Evolutionary conservation across 2,113 vertebrate genomes (phyloP).

Genomic region (Furnarius figulus): DNA sequence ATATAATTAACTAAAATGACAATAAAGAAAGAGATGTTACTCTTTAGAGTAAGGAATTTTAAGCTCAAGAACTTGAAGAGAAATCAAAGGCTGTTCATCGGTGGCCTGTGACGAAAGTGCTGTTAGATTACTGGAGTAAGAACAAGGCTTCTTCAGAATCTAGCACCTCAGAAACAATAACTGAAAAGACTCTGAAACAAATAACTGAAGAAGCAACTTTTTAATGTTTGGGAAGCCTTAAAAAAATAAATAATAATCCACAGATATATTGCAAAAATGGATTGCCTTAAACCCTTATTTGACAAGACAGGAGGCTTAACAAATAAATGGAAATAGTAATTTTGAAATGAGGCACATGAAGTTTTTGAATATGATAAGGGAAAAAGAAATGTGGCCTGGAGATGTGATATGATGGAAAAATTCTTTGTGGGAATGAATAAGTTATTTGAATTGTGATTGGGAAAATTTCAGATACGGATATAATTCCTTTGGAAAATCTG

Average conservation of each 20-base stretch:
- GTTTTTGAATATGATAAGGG: not conserved
- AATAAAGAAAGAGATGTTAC: not conserved
- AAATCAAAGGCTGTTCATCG: not conserved
- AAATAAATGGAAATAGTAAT: not conserved
- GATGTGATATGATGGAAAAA: not conserved
- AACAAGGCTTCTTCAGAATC: not conserved
- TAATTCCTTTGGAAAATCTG: not conserved
- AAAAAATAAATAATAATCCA: not conserved
- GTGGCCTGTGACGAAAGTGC: not conserved
- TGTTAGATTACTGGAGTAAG: not conserved
- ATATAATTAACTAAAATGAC: not conserved
- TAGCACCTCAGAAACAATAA: not conserved
- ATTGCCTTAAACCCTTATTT: not conserved
- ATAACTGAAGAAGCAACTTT: not conserved
- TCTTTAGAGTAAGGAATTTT: not conserved
- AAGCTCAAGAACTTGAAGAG: not conserved
- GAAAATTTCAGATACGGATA: not conserved
- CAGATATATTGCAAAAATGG: not conserved
- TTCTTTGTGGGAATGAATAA: not conserved
- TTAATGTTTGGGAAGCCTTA: not conserved
- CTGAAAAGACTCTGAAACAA: not conserved
- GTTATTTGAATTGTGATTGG: not conserved
- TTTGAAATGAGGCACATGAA: not conserved
- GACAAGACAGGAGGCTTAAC: not conserved
- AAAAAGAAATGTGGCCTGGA: not conserved